Evolutionary conservation across 2,797 vertebrate species (phyloP).

Genomic region (Toxotes lorentzi): DNA sequence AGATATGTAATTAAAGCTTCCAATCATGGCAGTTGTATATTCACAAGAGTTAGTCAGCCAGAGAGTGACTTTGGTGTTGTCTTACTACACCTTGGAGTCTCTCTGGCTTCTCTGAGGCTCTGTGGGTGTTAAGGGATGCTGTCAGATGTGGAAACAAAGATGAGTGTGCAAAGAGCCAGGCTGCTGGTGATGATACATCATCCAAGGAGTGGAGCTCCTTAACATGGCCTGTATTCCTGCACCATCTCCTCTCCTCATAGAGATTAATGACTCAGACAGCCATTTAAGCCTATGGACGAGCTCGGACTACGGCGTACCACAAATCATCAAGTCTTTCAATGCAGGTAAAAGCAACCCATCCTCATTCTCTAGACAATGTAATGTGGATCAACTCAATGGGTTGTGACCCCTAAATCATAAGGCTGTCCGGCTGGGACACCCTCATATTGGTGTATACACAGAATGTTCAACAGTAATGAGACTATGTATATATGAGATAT

Average conservation of each 20-base stretch:
- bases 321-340: slow-evolving; percentile 47
- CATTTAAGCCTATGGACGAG: slow-evolving; percentile 38
- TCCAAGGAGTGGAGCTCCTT: slow-evolving; percentile 11
- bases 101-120: slow-evolving; percentile 10
- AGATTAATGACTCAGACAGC: slow-evolving; percentile 65
- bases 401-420: slow-evolving; percentile 39
- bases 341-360: slow-evolving; percentile 29
- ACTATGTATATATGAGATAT: not conserved
- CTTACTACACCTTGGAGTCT: slow-evolving; percentile 3
- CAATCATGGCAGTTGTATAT: slow-evolving; percentile 27
- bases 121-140: slow-evolving; percentile 38
- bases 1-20: slow-evolving; percentile 22
- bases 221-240: slow-evolving; percentile 41
- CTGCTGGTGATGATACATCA: slow-evolving; percentile 47
- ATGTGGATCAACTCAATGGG: slow-evolving; percentile 38
- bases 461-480: not conserved
- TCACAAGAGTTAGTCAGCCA: slow-evolving; percentile 39
- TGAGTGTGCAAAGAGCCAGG: slow-evolving; percentile 18
- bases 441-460: slow-evolving; percentile 7
- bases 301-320: slow-evolving; percentile 26
- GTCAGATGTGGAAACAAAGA: slow-evolving; percentile 46
- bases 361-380: slow-evolving; percentile 39
- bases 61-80: slow-evolving; percentile 37
- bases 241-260: slow-evolving; percentile 51
- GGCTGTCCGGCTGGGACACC: not conserved